These are phyloP conservation scores for Lacerta agilis DNA, from an alignment of 2,797 vertebrate genomes.

Conservation along the genomic window DNA sequence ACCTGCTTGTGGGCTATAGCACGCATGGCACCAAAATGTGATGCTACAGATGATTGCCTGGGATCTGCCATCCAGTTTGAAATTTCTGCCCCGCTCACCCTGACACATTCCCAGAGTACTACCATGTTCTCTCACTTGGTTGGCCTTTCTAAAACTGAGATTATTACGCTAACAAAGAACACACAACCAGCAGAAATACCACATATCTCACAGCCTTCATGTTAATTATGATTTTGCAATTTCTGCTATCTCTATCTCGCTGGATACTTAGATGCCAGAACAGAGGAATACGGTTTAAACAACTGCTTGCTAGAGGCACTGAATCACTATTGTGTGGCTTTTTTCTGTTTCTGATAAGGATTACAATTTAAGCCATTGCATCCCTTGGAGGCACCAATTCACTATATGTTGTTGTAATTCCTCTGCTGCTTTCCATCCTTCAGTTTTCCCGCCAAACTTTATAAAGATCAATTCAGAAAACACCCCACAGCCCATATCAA, in stretches of 20 bases:
- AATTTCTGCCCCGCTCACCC: background rate
- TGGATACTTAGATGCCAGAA: conserved; percentile 9
- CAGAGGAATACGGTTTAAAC: conserved; percentile 50
- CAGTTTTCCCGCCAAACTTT: background rate
- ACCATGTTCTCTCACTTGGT: background rate
- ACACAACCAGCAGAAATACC: background rate
- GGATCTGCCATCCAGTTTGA: background rate
- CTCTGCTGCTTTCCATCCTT: background rate
- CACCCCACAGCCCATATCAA: background rate
- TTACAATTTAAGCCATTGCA: conserved; percentile 43
- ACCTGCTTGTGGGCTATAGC: too few species aligned
- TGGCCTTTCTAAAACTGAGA: background rate
- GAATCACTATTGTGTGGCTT: conserved; percentile 36
- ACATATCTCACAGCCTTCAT: background rate
- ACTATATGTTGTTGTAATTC: background rate
- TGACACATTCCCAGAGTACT: background rate
- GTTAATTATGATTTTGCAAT: background rate
- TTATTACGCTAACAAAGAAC: background rate
- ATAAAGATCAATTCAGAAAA: background rate
- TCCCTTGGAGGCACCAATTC: background rate
- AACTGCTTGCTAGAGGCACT: background rate
- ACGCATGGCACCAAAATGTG: too few species aligned
- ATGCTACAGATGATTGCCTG: background rate
- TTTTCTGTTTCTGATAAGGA: conserved; percentile 56
- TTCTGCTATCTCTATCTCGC: background rate